Base-by-base conservation (phyloP, 2,797 vertebrate species). In the Pantherophis vulpinus region DNA sequence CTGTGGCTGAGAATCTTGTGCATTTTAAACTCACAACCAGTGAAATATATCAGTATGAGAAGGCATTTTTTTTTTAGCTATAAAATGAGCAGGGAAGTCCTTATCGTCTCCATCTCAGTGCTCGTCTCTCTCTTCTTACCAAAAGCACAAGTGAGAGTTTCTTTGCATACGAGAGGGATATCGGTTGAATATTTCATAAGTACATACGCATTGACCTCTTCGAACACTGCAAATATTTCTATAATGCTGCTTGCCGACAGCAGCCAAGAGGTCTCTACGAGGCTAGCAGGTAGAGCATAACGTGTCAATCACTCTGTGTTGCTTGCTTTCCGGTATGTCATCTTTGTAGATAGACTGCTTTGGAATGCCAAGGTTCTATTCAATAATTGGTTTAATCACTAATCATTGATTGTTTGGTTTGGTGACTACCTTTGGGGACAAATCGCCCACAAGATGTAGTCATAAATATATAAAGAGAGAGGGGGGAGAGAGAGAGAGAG, bases 121-220 rank as follows among this genome's bases (percentile, higher is more conserved):
- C 3, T 18, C 86, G 32, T 11, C 2, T 56, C 2, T 1, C 2
- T 32, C 1, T 32, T 87, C 86, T 55, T 55, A 18, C 27, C 6
- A 32, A 58, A 32, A n/a, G 29, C 54, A 58, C 29, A 56, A 87
- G 55, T 32, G n/a, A 55, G 27, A 0, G 2, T 32, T n/a, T 58
- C 54, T 87, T 56, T 87, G 54, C 55, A 32, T 32, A 87, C 18
- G 18, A 32, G 54, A 58, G 55, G 55, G 10, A 16, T 5, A 12
- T 88, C 87, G 10, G 51, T 11, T 88, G 87, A 88, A 88, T 88
- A 88, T 88, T 88, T 88, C 55, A 88, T 87, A 56, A 87, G 86
- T 25, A 58, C 54, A 32, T 58, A 20, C 18, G 29, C 55, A 2
- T 4, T 11, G 55, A 32, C 87, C 55, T 88, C 54, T 18, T 58